Conservation (phyloP, 2,888 invertebrate species). For the Pseudoips prasinana region DNA sequence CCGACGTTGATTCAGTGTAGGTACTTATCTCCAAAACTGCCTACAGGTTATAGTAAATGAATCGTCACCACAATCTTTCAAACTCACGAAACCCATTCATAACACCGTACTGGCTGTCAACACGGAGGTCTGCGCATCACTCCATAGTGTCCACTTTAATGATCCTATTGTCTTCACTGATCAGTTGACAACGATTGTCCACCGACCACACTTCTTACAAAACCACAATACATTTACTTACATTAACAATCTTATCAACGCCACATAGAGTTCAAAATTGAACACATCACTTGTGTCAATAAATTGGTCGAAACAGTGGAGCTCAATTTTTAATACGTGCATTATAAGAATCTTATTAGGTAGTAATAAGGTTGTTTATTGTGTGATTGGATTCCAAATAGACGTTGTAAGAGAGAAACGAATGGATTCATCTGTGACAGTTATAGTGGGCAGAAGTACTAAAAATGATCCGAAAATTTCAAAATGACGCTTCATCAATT, state of each 20-base stretch:
- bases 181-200: conserved; percentile 63
- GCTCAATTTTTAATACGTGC: conserved; percentile 9
- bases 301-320: conserved; percentile 9
- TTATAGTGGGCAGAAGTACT: conserved; percentile 61
- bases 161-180: conserved; percentile 71
- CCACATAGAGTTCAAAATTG: conserved; percentile 13
- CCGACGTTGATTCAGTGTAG: too few relatives aligned
- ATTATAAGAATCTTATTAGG: conserved; percentile 22
- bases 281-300: neutral
- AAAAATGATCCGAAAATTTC: conserved; percentile 65
- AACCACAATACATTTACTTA: conserved; percentile 11
- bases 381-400: conserved; percentile 4
- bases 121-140: conserved; percentile 73
- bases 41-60: conserved; percentile 16
- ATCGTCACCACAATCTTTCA: conserved; percentile 18
- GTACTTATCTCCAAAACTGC: neutral
- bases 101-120: conserved; percentile 46
- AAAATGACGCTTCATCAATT: conserved; percentile 72
- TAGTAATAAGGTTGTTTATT: conserved; percentile 36
- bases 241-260: conserved; percentile 15
- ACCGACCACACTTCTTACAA: conserved; percentile 49
- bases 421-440: conserved; percentile 64
- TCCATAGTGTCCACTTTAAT: conserved; percentile 68
- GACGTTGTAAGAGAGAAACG: conserved; percentile 55
- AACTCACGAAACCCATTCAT: conserved; percentile 36